A percentile compares a stretch with the other conserved stretches of the same genome.
Conservation (phyloP, 2,797 vertebrate species). For the Myotis findleyi region DNA sequence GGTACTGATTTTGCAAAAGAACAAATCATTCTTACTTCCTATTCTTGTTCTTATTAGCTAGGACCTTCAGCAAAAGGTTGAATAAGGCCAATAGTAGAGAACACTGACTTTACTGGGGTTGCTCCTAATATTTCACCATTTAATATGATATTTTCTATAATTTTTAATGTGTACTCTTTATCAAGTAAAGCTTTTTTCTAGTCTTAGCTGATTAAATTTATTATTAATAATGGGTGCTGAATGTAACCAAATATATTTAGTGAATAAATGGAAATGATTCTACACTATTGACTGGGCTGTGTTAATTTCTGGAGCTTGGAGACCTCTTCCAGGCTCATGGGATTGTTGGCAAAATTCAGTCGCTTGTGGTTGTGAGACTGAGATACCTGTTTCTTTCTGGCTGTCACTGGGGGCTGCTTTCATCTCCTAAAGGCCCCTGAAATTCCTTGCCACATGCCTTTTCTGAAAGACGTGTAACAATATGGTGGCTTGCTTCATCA, state of each 20-base stretch:
- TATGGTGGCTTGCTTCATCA: background rate
- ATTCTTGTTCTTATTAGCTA: background rate
- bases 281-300: background rate
- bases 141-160: background rate
- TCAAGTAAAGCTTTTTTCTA: background rate
- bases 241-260: background rate
- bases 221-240: background rate
- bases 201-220: background rate
- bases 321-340: background rate
- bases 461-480: background rate
- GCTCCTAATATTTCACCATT: background rate
- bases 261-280: background rate
- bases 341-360: background rate
- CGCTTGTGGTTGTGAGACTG: background rate
- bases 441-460: background rate
- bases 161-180: background rate
- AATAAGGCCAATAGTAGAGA: background rate
- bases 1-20: background rate
- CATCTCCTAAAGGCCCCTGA: background rate
- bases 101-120: background rate
- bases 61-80: background rate
- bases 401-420: background rate
- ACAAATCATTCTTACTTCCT: background rate
- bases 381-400: background rate
- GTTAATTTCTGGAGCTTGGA: background rate